These are phyloP conservation scores for Colletes collaris DNA, from an alignment of 2,888 invertebrate species.

Conservation along the genomic window DNA sequence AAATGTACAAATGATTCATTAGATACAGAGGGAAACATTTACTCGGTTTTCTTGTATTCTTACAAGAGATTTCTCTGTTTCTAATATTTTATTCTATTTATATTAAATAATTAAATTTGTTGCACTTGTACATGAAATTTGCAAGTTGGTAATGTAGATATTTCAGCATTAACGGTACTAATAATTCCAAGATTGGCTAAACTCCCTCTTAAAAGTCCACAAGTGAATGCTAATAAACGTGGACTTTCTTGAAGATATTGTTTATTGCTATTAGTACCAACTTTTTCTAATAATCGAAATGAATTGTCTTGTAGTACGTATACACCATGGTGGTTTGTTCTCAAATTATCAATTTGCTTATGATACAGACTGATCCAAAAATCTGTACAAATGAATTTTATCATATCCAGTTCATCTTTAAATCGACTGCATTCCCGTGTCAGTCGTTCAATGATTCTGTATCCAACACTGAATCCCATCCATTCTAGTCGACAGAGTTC, in stretches of 20 bases:
- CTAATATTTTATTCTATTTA: not conserved
- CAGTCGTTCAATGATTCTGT: conserved; percentile 92
- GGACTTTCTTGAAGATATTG: conserved; percentile 97
- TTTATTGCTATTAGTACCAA: conserved; percentile 90
- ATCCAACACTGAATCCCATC: conserved; percentile 93
- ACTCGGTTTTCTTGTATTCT: not conserved
- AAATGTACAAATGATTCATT: not conserved
- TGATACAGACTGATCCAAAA: conserved; percentile 99
- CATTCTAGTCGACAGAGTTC: conserved; percentile 92
- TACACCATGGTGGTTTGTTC: conserved; percentile 99
- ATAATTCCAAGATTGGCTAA: conserved; percentile 96
- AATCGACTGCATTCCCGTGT: conserved; percentile 97
- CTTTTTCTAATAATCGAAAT: conserved; percentile 94
- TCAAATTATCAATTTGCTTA: conserved; percentile 98
- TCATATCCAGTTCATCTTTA: conserved; percentile 98
- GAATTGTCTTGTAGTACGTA: conserved; percentile 98
- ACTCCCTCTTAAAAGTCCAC: conserved; percentile 97
- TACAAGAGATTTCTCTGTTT: not conserved
- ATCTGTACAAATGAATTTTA: conserved; percentile 99
- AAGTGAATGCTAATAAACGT: conserved; percentile 96
- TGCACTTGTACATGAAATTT: conserved; percentile 96
- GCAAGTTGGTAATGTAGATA: conserved; percentile 95
- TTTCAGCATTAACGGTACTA: conserved; percentile 97
- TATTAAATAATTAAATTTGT: conserved; percentile 80
- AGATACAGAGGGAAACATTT: not conserved